Evolutionary conservation across 2,888 invertebrate species (phyloP).

Genomic region (Trissoscelio sp.): DNA sequence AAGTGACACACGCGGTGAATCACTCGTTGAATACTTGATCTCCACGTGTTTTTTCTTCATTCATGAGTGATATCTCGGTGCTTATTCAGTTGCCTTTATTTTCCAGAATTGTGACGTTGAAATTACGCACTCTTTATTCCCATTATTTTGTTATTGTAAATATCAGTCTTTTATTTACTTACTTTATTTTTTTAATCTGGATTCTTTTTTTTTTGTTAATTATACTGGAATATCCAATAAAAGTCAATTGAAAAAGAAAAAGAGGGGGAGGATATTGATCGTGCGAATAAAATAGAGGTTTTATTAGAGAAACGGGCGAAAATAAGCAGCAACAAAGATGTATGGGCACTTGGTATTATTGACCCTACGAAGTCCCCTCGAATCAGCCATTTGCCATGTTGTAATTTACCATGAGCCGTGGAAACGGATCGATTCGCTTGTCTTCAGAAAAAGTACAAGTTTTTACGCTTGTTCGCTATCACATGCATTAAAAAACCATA

Average conservation of each 20-base stretch:
- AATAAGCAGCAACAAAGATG: conserved; percentile 44
- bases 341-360: conserved; percentile 59
- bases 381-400: conserved; percentile 61
- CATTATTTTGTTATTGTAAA: conserved; percentile 21
- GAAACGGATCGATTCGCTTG: conserved; percentile 65
- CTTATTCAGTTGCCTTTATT: conserved; percentile 52
- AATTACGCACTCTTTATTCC: conserved; percentile 29
- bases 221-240: too few relatives aligned
- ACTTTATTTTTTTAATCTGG: neutral
- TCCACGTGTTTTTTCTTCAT: conserved; percentile 52
- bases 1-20: conserved; percentile 46
- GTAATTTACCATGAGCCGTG: conserved; percentile 67
- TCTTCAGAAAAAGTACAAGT: conserved; percentile 42
- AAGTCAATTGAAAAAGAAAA: too few relatives aligned
- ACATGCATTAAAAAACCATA: too few relatives aligned
- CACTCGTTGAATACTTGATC: conserved; percentile 41
- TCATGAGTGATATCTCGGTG: conserved; percentile 49
- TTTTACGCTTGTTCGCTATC: too few relatives aligned
- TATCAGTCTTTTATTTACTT: neutral
- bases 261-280: conserved; percentile 26
- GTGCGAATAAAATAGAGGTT: conserved; percentile 30
- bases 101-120: conserved; percentile 34
- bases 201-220: too few relatives aligned
- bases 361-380: conserved; percentile 65
- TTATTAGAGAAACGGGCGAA: conserved; percentile 39